Conservation (phyloP, 2,888 invertebrate species). For the Hoplodrina ambigua region DNA sequence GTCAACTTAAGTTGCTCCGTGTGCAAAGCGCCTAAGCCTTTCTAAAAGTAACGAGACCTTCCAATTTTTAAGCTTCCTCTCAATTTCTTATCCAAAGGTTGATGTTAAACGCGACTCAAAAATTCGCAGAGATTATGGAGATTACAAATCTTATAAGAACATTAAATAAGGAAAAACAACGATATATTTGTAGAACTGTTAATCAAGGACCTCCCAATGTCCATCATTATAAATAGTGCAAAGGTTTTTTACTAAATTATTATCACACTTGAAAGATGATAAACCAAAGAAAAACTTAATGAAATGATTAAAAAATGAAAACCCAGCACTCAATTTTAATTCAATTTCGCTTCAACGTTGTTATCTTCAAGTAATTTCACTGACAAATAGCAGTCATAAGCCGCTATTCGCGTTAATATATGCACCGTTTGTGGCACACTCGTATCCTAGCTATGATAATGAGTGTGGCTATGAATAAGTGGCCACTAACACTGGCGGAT, state of each 20-base stretch:
- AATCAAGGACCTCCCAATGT: neutral
- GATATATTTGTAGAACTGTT: too few species aligned
- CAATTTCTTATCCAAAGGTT: too few species aligned
- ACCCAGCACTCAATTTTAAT: constrained; percentile 10
- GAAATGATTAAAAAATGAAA: constrained; percentile 1
- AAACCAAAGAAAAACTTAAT: neutral
- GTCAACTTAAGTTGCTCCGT: too few species aligned
- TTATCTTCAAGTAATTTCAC: constrained; percentile 54
- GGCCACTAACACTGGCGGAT: constrained; percentile 65
- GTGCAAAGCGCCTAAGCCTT: too few species aligned
- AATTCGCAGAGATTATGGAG: neutral
- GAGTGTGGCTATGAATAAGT: constrained; percentile 75
- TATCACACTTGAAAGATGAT: too few species aligned
- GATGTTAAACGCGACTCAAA: too few species aligned
- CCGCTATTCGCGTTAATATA: constrained; percentile 62
- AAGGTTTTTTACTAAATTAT: neutral
- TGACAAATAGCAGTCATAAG: constrained; percentile 64
- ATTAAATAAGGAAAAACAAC: too few species aligned
- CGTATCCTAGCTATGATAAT: constrained; percentile 66
- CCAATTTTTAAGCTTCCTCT: too few species aligned
- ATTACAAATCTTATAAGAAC: neutral
- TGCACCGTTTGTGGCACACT: constrained; percentile 57
- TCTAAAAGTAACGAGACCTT: too few species aligned
- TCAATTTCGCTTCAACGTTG: constrained; percentile 21
- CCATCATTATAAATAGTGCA: neutral